Base-by-base conservation (phyloP, 2,888 invertebrate genomes). In the Amiota minor region DNA sequence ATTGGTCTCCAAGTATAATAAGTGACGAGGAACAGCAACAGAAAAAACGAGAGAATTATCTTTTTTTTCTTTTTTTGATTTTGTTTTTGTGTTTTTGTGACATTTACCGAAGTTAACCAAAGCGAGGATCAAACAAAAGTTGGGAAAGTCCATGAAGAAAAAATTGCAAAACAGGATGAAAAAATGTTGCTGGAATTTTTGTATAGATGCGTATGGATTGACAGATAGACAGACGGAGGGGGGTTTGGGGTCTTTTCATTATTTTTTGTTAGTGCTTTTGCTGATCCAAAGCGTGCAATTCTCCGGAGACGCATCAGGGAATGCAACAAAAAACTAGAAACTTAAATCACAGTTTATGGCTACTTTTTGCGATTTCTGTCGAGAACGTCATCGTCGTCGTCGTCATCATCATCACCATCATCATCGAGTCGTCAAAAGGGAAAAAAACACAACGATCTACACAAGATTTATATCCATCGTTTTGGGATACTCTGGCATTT, bases 391-490 rank as follows among this genome's bases (percentile, higher is more conserved):
- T 2, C 1, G 35, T 6, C 4, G 6, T 74, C 71, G 70, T 75
- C 74, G 68, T 45, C 16, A 12, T 74, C 77, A 79, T 79, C 69
- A 74, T 74, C 77, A 79, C 77, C 69, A 74, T 77, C 77, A 78
- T 70, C 53, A 68, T 61, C 78, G 74, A 72, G 72, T 62, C 67
- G n/a, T 16, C 16, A 56, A 8, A 35, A 12, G 20, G 50, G 12
- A 49, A 59, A 71, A 71, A n/a, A 23, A n/a, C 50, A 61, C 16
- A 71, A 71, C 55, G 10, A 35, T 47, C 9, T 35, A n/a, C 50
- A 71, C 64, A 82, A 84, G 83, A 84, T 84, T 84, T 84, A 84
- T 84, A 78, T 84, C 81, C 80, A 83, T 84, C 83, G 85, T 84
- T 84, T 85, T 53, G 53, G 14, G n/a, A 53, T 14, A 53, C 59